These are phyloP conservation scores for Porites rus DNA, from an alignment of 92 coral and sea anemone genomes.

Conservation along the genomic window DNA sequence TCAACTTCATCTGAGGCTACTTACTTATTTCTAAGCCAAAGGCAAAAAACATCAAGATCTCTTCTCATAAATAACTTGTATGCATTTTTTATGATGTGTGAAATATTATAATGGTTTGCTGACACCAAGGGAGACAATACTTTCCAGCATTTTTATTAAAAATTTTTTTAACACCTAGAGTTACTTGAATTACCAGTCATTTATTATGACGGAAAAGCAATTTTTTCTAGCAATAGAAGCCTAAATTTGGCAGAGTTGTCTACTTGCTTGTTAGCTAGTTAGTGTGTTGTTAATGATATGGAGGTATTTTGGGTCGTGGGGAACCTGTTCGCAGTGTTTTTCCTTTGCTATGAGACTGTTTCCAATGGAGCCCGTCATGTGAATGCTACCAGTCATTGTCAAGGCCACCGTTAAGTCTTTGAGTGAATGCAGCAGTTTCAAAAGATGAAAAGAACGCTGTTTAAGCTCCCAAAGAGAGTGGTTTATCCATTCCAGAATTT, in stretches of 20 bases:
- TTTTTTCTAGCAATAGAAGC: too few species aligned
- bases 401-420: neutral
- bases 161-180: neutral
- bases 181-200: too few species aligned
- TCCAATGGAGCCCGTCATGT: neutral
- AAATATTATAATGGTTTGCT: constrained; percentile 8
- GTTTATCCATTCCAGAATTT: neutral
- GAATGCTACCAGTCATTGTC: neutral
- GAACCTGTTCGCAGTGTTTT: neutral
- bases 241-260: too few species aligned
- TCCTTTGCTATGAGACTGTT: neutral
- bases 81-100: constrained; percentile 16
- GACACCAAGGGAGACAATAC: neutral
- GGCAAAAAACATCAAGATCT: neutral
- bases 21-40: neutral
- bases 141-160: neutral
- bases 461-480: neutral
- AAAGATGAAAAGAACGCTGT: neutral
- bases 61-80: neutral
- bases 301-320: neutral
- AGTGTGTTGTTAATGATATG: too few species aligned
- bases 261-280: too few species aligned
- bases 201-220: too few species aligned
- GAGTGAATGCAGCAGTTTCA: neutral
- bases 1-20: neutral